Evolutionary conservation across 1,140 invertebrate genomes (phyloP), one percentile per base, ranked within the genome.

Genomic region (Lordiphosa stackelbergi): DNA sequence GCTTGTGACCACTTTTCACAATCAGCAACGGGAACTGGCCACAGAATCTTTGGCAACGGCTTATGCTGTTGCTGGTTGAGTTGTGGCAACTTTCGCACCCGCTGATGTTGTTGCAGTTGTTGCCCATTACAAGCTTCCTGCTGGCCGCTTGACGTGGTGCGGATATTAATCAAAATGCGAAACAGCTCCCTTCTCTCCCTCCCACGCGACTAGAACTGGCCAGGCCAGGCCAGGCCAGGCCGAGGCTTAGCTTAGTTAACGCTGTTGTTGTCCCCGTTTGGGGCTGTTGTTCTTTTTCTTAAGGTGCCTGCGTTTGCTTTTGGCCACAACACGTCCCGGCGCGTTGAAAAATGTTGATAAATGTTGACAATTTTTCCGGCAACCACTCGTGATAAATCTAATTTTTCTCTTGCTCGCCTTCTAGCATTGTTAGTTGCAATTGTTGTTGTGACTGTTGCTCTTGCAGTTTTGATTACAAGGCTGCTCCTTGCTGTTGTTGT

Each of bases 281-380:
- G 11, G 54, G 47, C 36, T 60, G 48, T 38, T 47, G 53, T 41
- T 55, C 42, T 42, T 58, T 53, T 69, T 59, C 63, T 68, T 71
- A 47, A 47, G 47, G 57, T 64, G 70, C 52, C 61, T 48, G 35
- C 28, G 28, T 31, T 31, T 31, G 28, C 28, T 22, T 53, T 10
- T 65, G 56, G 62, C 46, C 62, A 60, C 56, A 79, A 64, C 70
- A 81, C 69, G 77, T 83, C 55, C 73, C 69, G 43, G 66, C 69
- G 60, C 72, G 72, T 73, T 83, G 77, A 83, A 83, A 85, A 85
- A 85, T 85, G 83, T 81, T 85, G 79, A 85, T 85, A 85, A 85
- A 85, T 81, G 81, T 85, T 85, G 81, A 85, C 81, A 85, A 85
- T 85, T 85, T 85, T 85, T 85, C 79, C 79, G 79, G 73, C 79